phyloP scores from a whole-genome alignment of 2,888 invertebrate species.

The Sicus ferrugineus region DNA sequence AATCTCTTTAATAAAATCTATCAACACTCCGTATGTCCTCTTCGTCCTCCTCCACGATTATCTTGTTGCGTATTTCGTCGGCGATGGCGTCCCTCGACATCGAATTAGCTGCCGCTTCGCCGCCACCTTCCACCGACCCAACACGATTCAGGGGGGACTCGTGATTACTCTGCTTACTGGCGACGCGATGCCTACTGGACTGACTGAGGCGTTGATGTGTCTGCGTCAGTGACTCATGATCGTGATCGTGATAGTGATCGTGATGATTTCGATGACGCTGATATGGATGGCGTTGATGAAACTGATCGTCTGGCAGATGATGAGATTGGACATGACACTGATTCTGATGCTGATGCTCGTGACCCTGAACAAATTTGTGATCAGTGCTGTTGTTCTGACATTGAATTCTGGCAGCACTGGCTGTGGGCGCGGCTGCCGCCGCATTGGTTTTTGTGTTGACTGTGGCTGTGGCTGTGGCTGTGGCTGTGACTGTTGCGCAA shows the following conservation, averaged over 20 bases:
- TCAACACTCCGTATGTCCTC: constrained; percentile 60
- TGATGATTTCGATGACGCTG: constrained; percentile 29
- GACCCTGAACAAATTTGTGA: constrained; percentile 44
- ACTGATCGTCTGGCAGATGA: constrained; percentile 34
- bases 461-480: constrained; percentile 18
- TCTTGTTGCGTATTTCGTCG: constrained; percentile 57
- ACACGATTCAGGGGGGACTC: neutral
- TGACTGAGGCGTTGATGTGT: constrained; percentile 5
- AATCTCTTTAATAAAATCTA: constrained; percentile 64
- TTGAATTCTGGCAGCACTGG: constrained; percentile 20
- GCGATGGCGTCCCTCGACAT: constrained; percentile 44
- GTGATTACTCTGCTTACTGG: constrained; percentile 16
- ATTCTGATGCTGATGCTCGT: constrained; percentile 38
- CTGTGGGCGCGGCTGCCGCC: constrained; percentile 7
- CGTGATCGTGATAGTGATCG: constrained; percentile 9
- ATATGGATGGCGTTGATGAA: constrained; percentile 27
- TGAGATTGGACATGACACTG: constrained; percentile 13
- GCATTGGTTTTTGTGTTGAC: too few relatives aligned
- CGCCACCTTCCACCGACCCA: neutral
- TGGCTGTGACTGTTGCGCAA: constrained; percentile 42
- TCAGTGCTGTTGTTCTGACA: constrained; percentile 43
- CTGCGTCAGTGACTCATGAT: neutral
- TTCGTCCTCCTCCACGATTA: constrained; percentile 59
- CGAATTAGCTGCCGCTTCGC: neutral
- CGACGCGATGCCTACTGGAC: neutral